These are phyloP conservation scores for Dysmachus trigonus DNA, from an alignment of 2,888 invertebrate species.

Conservation along the genomic window DNA sequence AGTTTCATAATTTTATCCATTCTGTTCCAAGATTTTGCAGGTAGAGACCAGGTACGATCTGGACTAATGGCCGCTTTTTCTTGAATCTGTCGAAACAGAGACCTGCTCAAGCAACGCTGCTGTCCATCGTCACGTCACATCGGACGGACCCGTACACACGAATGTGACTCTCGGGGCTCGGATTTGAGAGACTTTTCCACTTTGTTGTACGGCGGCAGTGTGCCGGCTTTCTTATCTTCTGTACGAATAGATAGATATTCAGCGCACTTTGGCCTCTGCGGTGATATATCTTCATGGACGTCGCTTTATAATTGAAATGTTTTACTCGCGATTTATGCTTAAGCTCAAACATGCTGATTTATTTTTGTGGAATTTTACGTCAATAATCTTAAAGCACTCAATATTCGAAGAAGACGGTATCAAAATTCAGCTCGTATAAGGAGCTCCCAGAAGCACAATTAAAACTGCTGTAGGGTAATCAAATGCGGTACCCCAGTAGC, in stretches of 20 bases:
- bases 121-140: background rate
- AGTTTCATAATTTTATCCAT: background rate
- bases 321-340: background rate
- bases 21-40: background rate
- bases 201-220: background rate
- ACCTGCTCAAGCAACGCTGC: background rate
- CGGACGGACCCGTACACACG: background rate
- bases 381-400: background rate
- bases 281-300: constrained; percentile 17
- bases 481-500: background rate
- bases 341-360: background rate
- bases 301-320: constrained; percentile 17
- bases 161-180: background rate
- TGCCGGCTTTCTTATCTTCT: constrained; percentile 3
- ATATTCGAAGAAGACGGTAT: background rate
- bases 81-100: background rate
- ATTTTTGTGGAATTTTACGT: background rate
- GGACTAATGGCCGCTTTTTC: background rate
- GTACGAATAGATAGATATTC: constrained; percentile 1
- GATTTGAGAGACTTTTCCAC: background rate
- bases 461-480: background rate
- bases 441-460: no score
- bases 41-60: background rate
- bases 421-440: background rate
- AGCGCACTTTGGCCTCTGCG: constrained; percentile 4